Evolutionary conservation across 2,113 vertebrate genomes (phyloP), one percentile per base, ranked within the genome.

Genomic region (Vireo altiloquus): DNA sequence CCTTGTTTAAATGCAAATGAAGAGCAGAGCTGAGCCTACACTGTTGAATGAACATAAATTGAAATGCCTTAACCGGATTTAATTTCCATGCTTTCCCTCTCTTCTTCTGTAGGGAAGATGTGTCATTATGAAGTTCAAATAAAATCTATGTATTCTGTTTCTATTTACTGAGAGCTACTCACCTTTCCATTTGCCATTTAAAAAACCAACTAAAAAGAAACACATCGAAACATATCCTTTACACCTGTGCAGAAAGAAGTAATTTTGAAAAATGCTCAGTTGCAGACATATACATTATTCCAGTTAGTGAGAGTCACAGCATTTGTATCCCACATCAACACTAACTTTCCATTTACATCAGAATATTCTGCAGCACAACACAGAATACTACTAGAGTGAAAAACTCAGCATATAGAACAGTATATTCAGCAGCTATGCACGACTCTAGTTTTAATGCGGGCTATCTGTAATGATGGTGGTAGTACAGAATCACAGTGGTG

Each of bases 1-100:
- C 94, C 93, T 96, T 90, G 82, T 94, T 90, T 54, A 86, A 93
- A 94, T 71, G 82, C 82, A 96, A 95, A 96, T 88, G 90, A 81
- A 90, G 59, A 91, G 68, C 66, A 85, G 76, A 94, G 46, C 47
- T 56, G 63, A 93, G 64, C 70, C 78, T 79, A 65, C 53, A 59
- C 66, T 74, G 70, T 72, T 87, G 90, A 94, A 89, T 22, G 56
- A 87, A 47, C 25, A 31, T n/a, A 84, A 92, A 76, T 5, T 69
- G 64, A 66, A 95, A 88, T 53, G 33, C 44, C 22, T 80, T 71
- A 83, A 92, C 54, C 0, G 2, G 72, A 96, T 93, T 93, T 93
- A 21, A 80, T 80, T 91, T 79, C 79, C 68, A 74, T 90, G 82
- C 75, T 42, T 71, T 77, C 60, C 37, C 10, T 81, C 33, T 46